Evolutionary conservation across 2,888 invertebrate species (phyloP).

Genomic region (Drosophila flavopinicola): DNA sequence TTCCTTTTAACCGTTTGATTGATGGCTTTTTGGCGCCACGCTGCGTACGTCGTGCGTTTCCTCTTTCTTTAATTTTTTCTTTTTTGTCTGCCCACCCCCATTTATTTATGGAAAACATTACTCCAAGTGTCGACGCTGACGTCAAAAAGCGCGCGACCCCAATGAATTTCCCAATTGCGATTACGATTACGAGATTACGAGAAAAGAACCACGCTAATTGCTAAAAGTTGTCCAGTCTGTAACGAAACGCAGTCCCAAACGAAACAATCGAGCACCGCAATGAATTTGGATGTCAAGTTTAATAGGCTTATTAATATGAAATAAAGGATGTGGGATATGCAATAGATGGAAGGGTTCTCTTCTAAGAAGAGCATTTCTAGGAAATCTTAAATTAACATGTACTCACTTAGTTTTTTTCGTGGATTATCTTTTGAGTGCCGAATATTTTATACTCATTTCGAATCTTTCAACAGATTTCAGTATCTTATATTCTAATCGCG

Average conservation of each 20-base stretch:
- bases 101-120: slow-evolving; percentile 49
- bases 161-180: slow-evolving; percentile 25
- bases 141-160: slow-evolving; percentile 32
- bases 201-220: slow-evolving; percentile 21
- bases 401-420: too few relatives aligned
- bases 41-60: slow-evolving; percentile 49
- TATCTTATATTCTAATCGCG: too few relatives aligned
- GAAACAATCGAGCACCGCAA: neutral
- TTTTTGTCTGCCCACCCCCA: slow-evolving; percentile 11
- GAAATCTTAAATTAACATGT: too few relatives aligned
- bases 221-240: slow-evolving; percentile 7
- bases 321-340: too few relatives aligned
- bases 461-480: too few relatives aligned
- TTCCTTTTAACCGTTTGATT: slow-evolving; percentile 46
- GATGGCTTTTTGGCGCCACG: slow-evolving; percentile 53
- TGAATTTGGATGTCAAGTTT: neutral
- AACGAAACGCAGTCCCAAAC: neutral
- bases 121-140: slow-evolving; percentile 24
- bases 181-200: slow-evolving; percentile 27
- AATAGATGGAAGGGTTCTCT: too few relatives aligned
- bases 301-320: neutral
- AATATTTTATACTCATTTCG: too few relatives aligned
- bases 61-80: neutral
- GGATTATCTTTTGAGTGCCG: too few relatives aligned
- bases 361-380: too few relatives aligned